Evolutionary conservation across 2,797 vertebrate species (phyloP), one percentile per base, ranked within the genome.

Genomic region (Picus viridis): DNA sequence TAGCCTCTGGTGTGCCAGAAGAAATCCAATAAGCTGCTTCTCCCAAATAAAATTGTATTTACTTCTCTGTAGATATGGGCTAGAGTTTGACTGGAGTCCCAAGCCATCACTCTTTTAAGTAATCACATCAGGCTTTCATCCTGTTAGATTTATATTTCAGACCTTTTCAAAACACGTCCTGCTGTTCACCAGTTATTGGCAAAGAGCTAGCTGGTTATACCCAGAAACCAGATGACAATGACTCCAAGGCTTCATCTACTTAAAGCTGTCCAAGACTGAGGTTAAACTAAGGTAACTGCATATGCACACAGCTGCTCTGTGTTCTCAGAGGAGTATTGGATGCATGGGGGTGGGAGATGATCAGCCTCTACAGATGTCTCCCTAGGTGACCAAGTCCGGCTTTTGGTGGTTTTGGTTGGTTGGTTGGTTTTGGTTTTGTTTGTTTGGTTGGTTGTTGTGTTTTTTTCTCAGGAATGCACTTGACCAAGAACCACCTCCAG

Each of bases 301-400:
- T 8, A 18, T 1, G 13, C 18, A 5, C 43, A 2, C 45, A 39
- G 54, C 19, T 61, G 30, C 23, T n/a, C 7, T 0, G 32, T 12
- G 45, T 7, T 70, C 74, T 36, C 54, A 74, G 32, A 72, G 23
- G 8, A 36, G 16, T 1, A 8, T 0, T 27, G 74, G 32, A 7
- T 9, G 16, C 6, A 22, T 0, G 2, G 4, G 2, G 5, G 2
- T 43, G 84, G 15, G 22, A 86, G 2, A 45, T 3, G 12, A 63
- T 32, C 70, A 36, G 16, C 41, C 56, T 45, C 10, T n/a, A 7
- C 5, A 24, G 5, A 8, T 16, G 6, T 2, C 64, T n/a, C 49
- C 41, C 20, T 34, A 67, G 29, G 24, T 18, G 1, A 77, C 2
- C 27, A 24, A 10, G 9, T 19, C 39, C 4, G 0, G 5, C 19